Conservation (phyloP, 2,797 vertebrate species). For the Chromis chromis region DNA sequence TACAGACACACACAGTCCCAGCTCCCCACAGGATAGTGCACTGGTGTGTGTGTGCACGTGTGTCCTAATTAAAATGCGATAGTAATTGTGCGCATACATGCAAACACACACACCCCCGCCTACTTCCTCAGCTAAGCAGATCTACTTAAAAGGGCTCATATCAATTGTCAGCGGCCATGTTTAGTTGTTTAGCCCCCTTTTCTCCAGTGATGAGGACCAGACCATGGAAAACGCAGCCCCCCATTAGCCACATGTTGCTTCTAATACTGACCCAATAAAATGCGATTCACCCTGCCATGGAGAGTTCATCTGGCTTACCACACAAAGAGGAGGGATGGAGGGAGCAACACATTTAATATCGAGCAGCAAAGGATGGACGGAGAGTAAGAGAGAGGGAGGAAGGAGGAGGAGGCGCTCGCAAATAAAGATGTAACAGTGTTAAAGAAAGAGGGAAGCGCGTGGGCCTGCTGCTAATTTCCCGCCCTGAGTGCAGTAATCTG, state of each 20-base stretch:
- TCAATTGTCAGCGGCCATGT: slow-evolving; percentile 79
- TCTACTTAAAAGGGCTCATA: slow-evolving; percentile 79
- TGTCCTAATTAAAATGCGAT: slow-evolving; percentile 54
- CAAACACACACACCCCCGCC: slow-evolving; percentile 32
- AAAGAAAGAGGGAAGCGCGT: slow-evolving; percentile 58
- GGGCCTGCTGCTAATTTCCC: slow-evolving; percentile 87
- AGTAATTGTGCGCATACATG: slow-evolving; percentile 42
- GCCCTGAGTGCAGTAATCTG: slow-evolving; percentile 85
- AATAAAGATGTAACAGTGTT: slow-evolving; percentile 59
- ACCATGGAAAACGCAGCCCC: slow-evolving; percentile 75
- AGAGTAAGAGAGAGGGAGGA: not conserved
- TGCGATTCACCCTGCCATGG: slow-evolving; percentile 48
- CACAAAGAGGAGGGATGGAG: slow-evolving; percentile 39
- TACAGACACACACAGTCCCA: slow-evolving; percentile 33
- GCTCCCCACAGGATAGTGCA: slow-evolving; percentile 49
- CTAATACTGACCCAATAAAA: slow-evolving; percentile 82
- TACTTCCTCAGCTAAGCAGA: slow-evolving; percentile 60
- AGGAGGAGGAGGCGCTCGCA: slow-evolving; percentile 3
- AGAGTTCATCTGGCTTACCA: slow-evolving; percentile 68
- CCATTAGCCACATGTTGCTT: slow-evolving; percentile 82
- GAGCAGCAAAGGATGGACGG: slow-evolving; percentile 34
- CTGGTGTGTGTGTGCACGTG: slow-evolving; percentile 11
- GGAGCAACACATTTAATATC: slow-evolving; percentile 33
- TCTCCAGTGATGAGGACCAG: slow-evolving; percentile 77
- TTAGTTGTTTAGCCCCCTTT: slow-evolving; percentile 77